Evolutionary conservation across 2,113 vertebrate genomes (phyloP), one percentile per base, ranked within the genome.

Genomic region (Psittacus erithacus): DNA sequence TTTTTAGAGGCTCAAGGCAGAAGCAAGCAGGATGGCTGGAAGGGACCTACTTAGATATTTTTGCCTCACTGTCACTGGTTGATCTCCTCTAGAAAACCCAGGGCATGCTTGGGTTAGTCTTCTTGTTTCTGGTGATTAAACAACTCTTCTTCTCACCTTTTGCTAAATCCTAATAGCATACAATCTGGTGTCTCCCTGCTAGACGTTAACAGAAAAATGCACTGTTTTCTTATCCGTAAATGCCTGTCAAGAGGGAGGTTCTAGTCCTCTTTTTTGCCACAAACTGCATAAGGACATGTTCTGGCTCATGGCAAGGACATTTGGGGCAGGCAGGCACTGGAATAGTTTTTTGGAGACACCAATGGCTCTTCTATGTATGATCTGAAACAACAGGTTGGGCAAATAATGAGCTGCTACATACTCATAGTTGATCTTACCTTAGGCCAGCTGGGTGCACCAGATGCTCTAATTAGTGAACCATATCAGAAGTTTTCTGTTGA

Each of bases 381-480:
- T 53, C 27, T 52, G 79, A 91, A 77, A 69, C 49, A 94, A 59
- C 0, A 0, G 1, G 35, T 57, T 75, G 74, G 86, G 50, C 27
- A 92, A 96, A 82, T 94, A 83, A 83, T 83, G 67, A 65, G 94
- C 68, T 64, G 73, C 39, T 86, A 67, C 74, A 74, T 10, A 24
- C 86, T 75, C 73, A 53, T 13, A 70, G 71, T 18, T 91, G 73
- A 70, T 86, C 71, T 88, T 91, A 95, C 94, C 95, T 94, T 95
- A 67, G 84, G 82, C 91, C 93, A 96, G 91, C 84, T 91, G 90
- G 75, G 87, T 87, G 81, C 57, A 95, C 86, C 93, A 95, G 94
- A 93, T 95, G 94, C 94, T 95, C 81, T 91, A 80, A 81, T 88
- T 94, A 97, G 71, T 10, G 65, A 84, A 96, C 91, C 92, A 35